Base-by-base conservation (phyloP, 1,140 invertebrate genomes). In the Drosophila leontia region DNA sequence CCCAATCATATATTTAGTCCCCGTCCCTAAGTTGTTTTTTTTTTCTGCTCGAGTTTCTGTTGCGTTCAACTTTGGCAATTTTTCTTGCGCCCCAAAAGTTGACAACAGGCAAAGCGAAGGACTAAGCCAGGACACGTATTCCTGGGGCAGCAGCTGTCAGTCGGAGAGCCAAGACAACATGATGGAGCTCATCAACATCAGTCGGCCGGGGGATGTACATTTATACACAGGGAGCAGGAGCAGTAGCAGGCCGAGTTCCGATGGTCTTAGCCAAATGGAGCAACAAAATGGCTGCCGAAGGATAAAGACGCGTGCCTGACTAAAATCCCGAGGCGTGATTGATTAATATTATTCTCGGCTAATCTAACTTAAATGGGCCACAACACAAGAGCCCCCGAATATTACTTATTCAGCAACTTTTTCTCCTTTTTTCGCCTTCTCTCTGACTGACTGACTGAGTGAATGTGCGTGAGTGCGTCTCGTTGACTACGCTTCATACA, bases 321-420 rank as follows among this genome's bases (percentile, higher is more conserved):
- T 59, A 59, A 85, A 90, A 90, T 90, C 82, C 81, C 81, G 82
- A 85, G 85, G 86, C 85, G 85, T 90, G 85, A 90, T 90, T 90
- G 85, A 90, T 90, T 90, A 90, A 90, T 91, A 91, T 90, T 90
- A 90, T 90, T 90, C 86, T 85, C 86, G 86, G 86, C 86, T 90
- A 90, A 90, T 90, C 85, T 90, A 90, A 90, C 85, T 90, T 90
- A 90, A 90, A 90, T 90, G 86, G 85, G 82, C 86, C 75, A 57
- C 75, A 63, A 47, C 78, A 65, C 58, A 78, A 47, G 50, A 48
- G 37, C 62, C 37, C 32, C 32, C 67, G 37, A 75, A 64, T 59
- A 80, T 90, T 90, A 90, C 85, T 90, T 90, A 90, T 90, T 90
- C 85, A 90, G 81, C 85, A 90, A 90, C 64, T 85, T 80, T 75